A percentile compares a stretch with the other conserved stretches of the same genome.
Evolutionary conservation across 2,797 vertebrate species (phyloP).

Genomic region (Arremon aurantiirostris): DNA sequence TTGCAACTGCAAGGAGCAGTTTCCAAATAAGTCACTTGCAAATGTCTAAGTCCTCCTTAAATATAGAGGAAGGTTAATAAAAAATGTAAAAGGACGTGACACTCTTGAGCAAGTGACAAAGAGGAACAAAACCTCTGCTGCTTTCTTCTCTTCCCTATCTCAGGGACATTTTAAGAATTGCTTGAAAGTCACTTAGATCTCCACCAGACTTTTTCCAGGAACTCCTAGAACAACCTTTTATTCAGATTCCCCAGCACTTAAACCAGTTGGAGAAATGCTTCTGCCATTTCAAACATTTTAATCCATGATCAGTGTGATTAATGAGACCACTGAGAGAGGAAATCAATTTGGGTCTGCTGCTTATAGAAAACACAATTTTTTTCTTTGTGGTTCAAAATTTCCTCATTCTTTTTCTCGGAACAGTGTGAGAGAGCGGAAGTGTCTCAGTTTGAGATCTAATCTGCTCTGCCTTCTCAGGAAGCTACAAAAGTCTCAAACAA

Average conservation of each 20-base stretch:
- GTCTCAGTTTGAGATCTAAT: constrained; percentile 62
- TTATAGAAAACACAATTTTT: not conserved
- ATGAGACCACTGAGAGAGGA: rapidly evolving
- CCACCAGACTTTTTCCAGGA: not conserved
- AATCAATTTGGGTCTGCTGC: not conserved
- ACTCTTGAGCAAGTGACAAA: not conserved
- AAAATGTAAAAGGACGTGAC: not conserved
- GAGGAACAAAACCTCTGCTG: not conserved
- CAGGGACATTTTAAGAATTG: not conserved
- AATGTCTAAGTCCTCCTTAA: not conserved
- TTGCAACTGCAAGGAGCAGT: not conserved
- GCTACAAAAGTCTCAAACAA: not conserved
- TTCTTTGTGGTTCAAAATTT: constrained; percentile 29
- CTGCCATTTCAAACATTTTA: not conserved
- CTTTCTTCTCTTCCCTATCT: not conserved
- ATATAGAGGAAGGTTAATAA: not conserved
- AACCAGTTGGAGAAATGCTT: not conserved
- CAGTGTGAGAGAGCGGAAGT: constrained; percentile 27
- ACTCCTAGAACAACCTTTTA: not conserved
- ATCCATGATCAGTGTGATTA: not conserved
- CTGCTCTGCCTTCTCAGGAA: constrained; percentile 52
- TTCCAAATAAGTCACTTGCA: not conserved
- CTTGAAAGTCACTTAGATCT: not conserved
- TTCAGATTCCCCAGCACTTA: not conserved
- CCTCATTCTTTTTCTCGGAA: constrained; percentile 70